These are phyloP conservation scores for Cloeon dipterum DNA, from an alignment of 2,888 invertebrate species.

Conservation along the genomic window DNA sequence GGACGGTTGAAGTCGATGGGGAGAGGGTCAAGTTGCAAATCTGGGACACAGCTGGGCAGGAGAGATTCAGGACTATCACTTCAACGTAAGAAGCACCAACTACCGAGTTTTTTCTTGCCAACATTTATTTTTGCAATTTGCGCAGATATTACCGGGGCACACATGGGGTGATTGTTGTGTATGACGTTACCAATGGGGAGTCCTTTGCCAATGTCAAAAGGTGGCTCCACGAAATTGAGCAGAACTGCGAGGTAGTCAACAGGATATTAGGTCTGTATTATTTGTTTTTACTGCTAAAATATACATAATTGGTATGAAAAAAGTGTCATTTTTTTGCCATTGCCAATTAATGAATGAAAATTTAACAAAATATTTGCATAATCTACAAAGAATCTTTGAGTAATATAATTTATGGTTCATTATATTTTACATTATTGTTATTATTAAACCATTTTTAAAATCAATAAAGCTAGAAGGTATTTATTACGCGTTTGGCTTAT, in stretches of 20 bases:
- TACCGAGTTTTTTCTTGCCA: constrained; percentile 5
- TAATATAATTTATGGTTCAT: too few relatives aligned
- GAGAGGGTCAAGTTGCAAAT: constrained; percentile 86
- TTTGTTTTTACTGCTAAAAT: too few relatives aligned
- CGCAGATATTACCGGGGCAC: constrained; percentile 85
- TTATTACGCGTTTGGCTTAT: too few relatives aligned
- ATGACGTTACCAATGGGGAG: constrained; percentile 96
- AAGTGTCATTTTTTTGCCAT: too few relatives aligned
- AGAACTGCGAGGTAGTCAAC: constrained; percentile 98
- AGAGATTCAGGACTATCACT: constrained; percentile 93
- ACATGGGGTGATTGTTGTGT: constrained; percentile 97
- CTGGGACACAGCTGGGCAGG: constrained; percentile 97
- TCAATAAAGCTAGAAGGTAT: too few relatives aligned
- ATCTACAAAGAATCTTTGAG: too few relatives aligned
- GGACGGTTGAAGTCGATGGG: constrained; percentile 80
- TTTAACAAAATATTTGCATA: too few relatives aligned
- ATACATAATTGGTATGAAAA: too few relatives aligned
- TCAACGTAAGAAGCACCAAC: constrained; percentile 46
- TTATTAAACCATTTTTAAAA: too few relatives aligned
- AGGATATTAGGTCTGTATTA: constrained; percentile 78
- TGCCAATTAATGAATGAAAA: too few relatives aligned
- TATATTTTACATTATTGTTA: too few relatives aligned
- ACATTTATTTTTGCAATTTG: constrained; percentile 4
- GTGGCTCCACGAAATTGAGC: constrained; percentile 98
- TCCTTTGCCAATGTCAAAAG: constrained; percentile 98